phyloP scores from a whole-genome alignment of 2,888 invertebrate species.

The Cosmorhoe ocellata region DNA sequence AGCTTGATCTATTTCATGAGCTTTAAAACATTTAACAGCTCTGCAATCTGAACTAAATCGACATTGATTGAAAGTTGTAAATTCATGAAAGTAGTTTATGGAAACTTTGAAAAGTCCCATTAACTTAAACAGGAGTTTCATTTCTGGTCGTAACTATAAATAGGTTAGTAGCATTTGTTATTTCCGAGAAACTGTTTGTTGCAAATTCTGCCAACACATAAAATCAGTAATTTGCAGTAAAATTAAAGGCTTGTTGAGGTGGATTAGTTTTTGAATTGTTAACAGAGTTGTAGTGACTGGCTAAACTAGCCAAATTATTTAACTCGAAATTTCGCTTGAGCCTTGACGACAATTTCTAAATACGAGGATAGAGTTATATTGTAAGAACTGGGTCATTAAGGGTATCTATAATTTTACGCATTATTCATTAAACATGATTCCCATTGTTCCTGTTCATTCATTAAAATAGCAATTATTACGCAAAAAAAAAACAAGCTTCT shows the following conservation, averaged over 20 bases:
- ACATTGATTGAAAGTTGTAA: conserved; percentile 8
- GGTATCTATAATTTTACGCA: too few relatives aligned
- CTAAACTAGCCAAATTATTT: too few relatives aligned
- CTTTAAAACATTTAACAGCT: not conserved
- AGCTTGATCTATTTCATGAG: not conserved
- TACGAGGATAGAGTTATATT: too few relatives aligned
- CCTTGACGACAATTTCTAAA: too few relatives aligned
- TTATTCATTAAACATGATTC: too few relatives aligned
- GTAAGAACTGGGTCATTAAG: too few relatives aligned
- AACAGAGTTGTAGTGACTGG: not conserved
- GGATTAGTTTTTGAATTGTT: not conserved
- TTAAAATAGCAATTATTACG: too few relatives aligned
- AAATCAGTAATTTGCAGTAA: conserved; percentile 12
- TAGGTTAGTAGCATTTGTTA: conserved; percentile 2
- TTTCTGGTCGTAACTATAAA: conserved; percentile 3
- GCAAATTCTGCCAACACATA: conserved; percentile 2
- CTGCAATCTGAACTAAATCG: not conserved
- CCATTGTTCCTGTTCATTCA: too few relatives aligned
- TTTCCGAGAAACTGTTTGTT: conserved; percentile 14
- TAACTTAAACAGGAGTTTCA: conserved; percentile 7
- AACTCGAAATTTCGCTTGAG: too few relatives aligned
- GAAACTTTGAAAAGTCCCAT: conserved; percentile 3
- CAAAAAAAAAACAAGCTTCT: too few relatives aligned
- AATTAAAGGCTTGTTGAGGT: conserved; percentile 1
- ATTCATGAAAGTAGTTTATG: conserved; percentile 3